Conservation (phyloP, 2,797 vertebrate genomes). For the Epinephelus malabaricus region DNA sequence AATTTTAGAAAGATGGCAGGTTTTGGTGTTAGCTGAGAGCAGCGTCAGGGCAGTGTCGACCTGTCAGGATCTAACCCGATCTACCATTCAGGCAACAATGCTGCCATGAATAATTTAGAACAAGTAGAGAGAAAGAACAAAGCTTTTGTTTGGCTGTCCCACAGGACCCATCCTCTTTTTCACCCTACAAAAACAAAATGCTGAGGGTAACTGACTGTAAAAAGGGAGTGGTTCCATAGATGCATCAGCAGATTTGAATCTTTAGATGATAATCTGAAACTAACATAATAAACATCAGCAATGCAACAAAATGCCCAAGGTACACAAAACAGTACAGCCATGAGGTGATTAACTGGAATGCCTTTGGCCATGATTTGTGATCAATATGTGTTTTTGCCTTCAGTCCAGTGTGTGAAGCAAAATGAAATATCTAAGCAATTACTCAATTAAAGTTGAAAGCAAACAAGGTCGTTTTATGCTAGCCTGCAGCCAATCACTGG, state of each 20-base stretch:
- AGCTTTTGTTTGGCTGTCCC: conserved; percentile 73
- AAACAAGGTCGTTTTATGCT: conserved; percentile 66
- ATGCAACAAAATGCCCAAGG: conserved; percentile 35
- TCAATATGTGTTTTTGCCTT: conserved; percentile 68
- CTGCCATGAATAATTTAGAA: conserved; percentile 78
- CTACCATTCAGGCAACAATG: conserved; percentile 44
- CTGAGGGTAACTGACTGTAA: conserved; percentile 59
- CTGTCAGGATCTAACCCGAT: conserved; percentile 51
- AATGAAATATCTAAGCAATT: conserved; percentile 72
- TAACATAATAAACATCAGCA: conserved; percentile 20
- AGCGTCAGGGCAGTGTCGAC: conserved; percentile 35
- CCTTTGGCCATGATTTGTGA: conserved; percentile 62
- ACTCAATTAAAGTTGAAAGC: conserved; percentile 68
- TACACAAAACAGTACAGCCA: conserved; percentile 31
- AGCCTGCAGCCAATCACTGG: conserved; percentile 52
- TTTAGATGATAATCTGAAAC: background rate
- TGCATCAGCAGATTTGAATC: background rate
- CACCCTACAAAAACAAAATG: conserved; percentile 54
- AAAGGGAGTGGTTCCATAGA: conserved; percentile 54
- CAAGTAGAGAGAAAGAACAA: conserved; percentile 37
- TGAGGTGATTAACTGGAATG: conserved; percentile 69
- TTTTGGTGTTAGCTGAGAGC: conserved; percentile 57
- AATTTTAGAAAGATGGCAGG: conserved; percentile 56
- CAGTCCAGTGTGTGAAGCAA: conserved; percentile 18
- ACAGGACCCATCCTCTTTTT: conserved; percentile 63